phyloP scores from a whole-genome alignment of 1,140 invertebrate species.

The Rhysida immarginata region DNA sequence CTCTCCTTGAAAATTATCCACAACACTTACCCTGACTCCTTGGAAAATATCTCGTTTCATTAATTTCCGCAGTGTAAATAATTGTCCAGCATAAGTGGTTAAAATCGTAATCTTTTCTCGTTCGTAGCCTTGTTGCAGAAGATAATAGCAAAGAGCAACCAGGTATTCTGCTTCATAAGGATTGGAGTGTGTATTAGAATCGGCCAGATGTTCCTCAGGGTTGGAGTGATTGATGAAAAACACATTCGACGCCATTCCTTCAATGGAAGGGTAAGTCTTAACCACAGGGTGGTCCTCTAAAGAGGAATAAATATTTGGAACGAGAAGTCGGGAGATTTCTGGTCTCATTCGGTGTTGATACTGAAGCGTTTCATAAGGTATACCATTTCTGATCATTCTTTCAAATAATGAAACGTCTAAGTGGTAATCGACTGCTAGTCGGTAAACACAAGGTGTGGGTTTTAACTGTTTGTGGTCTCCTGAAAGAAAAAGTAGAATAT shows the following conservation, averaged over 20 bases:
- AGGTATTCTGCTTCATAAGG: neutral
- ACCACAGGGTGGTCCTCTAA: constrained; percentile 28
- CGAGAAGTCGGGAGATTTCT: constrained; percentile 27
- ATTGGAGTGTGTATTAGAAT: constrained; percentile 3
- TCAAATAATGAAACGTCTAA: constrained; percentile 25
- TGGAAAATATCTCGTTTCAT: neutral
- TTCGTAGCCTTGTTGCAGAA: constrained; percentile 10
- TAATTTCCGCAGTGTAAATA: neutral
- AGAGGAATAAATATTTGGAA: constrained; percentile 26
- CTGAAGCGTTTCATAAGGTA: constrained; percentile 23
- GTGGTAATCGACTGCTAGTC: constrained; percentile 19
- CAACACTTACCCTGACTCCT: constrained; percentile 8
- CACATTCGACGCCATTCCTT: constrained; percentile 36
- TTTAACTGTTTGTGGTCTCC: constrained; percentile 14
- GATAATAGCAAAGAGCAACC: neutral
- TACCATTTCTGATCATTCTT: constrained; percentile 21
- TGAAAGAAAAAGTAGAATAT: neutral
- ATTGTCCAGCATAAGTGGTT: constrained; percentile 6
- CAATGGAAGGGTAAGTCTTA: constrained; percentile 31
- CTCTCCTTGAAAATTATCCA: constrained; percentile 24
- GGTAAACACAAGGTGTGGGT: constrained; percentile 17
- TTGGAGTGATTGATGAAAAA: constrained; percentile 44
- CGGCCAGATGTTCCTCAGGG: neutral
- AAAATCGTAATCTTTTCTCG: constrained; percentile 1
- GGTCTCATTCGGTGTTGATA: constrained; percentile 33